These are phyloP conservation scores for Halcyon chelicuti DNA, from an alignment of 2,797 vertebrate species.

Conservation along the genomic window DNA sequence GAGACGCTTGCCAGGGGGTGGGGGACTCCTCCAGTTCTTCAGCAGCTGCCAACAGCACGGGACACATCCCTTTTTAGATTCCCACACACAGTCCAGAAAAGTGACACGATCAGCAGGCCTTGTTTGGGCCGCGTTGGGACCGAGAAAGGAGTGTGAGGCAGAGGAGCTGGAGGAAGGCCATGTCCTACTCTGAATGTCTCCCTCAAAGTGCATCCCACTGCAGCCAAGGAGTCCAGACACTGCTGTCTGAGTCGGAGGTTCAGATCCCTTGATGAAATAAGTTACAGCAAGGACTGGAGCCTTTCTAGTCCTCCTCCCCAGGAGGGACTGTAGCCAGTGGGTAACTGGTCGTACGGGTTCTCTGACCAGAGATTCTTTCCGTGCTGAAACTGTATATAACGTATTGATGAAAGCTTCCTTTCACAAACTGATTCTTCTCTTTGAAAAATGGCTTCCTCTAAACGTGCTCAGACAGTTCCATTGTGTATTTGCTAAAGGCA, in stretches of 20 bases:
- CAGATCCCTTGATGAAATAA: background rate
- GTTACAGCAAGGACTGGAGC: background rate
- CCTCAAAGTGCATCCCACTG: background rate
- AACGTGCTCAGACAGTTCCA: background rate
- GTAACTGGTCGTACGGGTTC: background rate
- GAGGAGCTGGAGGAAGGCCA: background rate
- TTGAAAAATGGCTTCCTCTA: background rate
- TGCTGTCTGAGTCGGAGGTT: background rate
- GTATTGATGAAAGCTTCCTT: background rate
- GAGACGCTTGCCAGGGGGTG: fast-evolving
- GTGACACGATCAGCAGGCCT: fast-evolving
- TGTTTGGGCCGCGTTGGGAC: background rate
- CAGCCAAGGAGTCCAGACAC: background rate
- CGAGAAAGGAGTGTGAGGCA: fast-evolving
- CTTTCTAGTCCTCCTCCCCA: background rate
- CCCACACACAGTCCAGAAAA: background rate
- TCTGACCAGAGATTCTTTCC: background rate
- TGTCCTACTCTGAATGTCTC: background rate
- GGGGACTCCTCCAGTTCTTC: background rate
- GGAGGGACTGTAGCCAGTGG: background rate
- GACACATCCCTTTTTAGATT: background rate
- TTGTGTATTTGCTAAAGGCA: background rate
- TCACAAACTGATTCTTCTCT: background rate
- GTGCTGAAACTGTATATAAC: background rate
- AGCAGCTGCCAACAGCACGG: background rate